phyloP scores from a whole-genome alignment of 2,797 vertebrate species.

The Falco berigora region DNA sequence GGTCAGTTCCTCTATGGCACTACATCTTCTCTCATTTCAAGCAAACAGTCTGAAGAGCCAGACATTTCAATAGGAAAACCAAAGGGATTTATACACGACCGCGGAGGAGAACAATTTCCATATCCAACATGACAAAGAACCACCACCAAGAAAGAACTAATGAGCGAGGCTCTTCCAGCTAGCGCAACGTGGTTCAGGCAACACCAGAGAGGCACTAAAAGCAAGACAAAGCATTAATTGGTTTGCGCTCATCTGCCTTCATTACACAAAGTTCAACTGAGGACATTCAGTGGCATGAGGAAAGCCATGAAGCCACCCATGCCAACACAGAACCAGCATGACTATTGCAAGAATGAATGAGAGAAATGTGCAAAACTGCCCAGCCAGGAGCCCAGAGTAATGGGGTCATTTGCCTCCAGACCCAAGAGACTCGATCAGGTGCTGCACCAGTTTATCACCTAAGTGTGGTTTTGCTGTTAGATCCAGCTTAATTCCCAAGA shows the following conservation, averaged over 20 bases:
- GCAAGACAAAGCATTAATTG: constrained; percentile 22
- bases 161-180: background rate
- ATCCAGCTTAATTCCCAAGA: background rate
- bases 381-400: background rate
- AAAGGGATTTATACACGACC: background rate
- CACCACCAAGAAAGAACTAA: background rate
- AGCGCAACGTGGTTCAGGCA: fast-evolving
- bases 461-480: background rate
- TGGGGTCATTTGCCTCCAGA: background rate
- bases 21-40: background rate
- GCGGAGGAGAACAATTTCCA: background rate
- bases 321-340: background rate
- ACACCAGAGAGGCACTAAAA: background rate
- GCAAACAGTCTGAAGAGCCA: background rate
- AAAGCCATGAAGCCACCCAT: background rate
- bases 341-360: background rate
- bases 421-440: background rate
- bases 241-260: background rate
- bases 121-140: background rate
- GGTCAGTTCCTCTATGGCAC: background rate
- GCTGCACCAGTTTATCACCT: background rate
- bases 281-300: background rate
- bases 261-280: constrained; percentile 4
- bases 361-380: background rate
- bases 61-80: background rate